Evolutionary conservation across 2,797 vertebrate species (phyloP).

Genomic region (Hylomyscus alleni): DNA sequence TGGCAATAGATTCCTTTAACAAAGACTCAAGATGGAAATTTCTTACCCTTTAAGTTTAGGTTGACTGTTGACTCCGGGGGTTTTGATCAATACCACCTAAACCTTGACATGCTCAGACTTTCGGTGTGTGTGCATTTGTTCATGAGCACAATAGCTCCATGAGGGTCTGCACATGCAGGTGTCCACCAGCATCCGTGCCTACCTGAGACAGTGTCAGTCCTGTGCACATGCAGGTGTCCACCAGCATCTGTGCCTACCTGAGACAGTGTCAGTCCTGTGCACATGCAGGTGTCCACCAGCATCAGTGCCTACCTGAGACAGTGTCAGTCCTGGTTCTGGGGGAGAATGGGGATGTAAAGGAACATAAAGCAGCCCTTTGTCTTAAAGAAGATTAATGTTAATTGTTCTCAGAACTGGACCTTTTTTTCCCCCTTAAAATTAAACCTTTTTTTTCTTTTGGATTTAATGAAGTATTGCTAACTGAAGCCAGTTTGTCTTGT

Average conservation of each 20-base stretch:
- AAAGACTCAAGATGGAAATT: slow-evolving; percentile 63
- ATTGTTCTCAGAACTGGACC: slow-evolving; percentile 83
- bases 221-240: too few relatives aligned
- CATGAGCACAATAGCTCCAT: neutral
- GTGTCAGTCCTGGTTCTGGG: slow-evolving; percentile 67
- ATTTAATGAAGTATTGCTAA: slow-evolving; percentile 76
- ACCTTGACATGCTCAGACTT: slow-evolving; percentile 63
- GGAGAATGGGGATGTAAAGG: slow-evolving; percentile 73
- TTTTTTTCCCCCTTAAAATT: slow-evolving; percentile 65
- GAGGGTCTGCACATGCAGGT: neutral
- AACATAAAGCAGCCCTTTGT: slow-evolving; percentile 74
- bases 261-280: slow-evolving; percentile 49
- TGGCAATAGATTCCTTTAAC: slow-evolving; percentile 53
- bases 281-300: too few relatives aligned
- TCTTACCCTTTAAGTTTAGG: neutral
- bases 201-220: slow-evolving; percentile 61
- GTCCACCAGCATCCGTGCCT: slow-evolving; percentile 73
- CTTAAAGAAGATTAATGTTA: slow-evolving; percentile 77
- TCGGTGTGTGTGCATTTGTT: accelerated
- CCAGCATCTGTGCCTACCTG: too few relatives aligned
- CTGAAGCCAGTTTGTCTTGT: slow-evolving; percentile 72
- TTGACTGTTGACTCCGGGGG: neutral
- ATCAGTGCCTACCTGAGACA: neutral
- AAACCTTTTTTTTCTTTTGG: slow-evolving; percentile 69
- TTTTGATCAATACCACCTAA: slow-evolving; percentile 56